A percentile compares a stretch with the other conserved stretches of the same genome.
These are phyloP conservation scores for Hirudinaria manillensis DNA, from an alignment of 2,888 invertebrate genomes.

Conservation along the genomic window DNA sequence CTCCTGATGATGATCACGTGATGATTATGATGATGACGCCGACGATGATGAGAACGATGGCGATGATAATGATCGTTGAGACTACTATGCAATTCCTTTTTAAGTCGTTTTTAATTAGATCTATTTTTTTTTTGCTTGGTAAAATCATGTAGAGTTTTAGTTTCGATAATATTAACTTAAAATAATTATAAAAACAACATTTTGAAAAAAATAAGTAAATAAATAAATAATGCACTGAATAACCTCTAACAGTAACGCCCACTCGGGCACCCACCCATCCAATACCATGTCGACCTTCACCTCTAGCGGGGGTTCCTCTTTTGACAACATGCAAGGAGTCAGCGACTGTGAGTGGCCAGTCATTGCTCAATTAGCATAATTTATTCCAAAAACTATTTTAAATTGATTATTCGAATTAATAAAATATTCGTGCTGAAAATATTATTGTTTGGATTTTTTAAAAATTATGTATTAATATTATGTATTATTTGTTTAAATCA, in stretches of 20 bases:
- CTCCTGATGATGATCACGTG: slow-evolving; percentile 29
- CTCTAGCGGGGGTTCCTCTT: slow-evolving; percentile 47
- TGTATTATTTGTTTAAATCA: neutral
- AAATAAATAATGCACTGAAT: no score
- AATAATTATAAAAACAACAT: no score
- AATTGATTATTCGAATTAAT: neutral
- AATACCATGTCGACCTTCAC: slow-evolving; percentile 37
- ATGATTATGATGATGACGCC: neutral
- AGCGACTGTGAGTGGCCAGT: slow-evolving; percentile 24
- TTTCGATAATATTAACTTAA: no score
- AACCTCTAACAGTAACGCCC: slow-evolving; percentile 20
- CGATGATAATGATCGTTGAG: slow-evolving; percentile 6
- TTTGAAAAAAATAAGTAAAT: no score
- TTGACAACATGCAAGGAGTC: slow-evolving; percentile 44
- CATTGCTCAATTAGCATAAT: neutral
- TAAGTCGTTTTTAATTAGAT: neutral
- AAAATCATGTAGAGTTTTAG: no score
- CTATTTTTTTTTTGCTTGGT: no score
- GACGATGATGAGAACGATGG: slow-evolving; percentile 22
- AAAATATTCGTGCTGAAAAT: neutral
- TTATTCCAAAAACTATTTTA: neutral
- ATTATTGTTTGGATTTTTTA: neutral
- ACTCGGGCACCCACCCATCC: slow-evolving; percentile 29
- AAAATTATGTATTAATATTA: neutral
- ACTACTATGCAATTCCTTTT: neutral